Conservation (phyloP, 2,797 vertebrate genomes). For the Decapterus maruadsi region DNA sequence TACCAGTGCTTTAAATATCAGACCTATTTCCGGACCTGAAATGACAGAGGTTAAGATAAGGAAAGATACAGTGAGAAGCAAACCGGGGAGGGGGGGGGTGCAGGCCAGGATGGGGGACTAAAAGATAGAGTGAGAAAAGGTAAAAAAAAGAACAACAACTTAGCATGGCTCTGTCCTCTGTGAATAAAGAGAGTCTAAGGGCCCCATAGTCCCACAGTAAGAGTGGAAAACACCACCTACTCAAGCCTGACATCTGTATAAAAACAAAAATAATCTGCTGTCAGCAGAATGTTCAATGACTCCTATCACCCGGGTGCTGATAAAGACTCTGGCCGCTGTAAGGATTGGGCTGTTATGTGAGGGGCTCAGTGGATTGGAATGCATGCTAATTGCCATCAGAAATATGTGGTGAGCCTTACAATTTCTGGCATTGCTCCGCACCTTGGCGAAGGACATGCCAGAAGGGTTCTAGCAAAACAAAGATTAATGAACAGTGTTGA, state of each 20-base stretch:
- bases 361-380: conserved; percentile 97
- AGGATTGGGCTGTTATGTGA: conserved; percentile 88
- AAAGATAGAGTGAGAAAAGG: conserved; percentile 24
- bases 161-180: conserved; percentile 47
- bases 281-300: conserved; percentile 91
- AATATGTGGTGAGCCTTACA: conserved; percentile 85
- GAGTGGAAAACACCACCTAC: conserved; percentile 87
- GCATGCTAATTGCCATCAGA: conserved; percentile 96
- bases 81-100: conserved; percentile 4
- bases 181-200: conserved; percentile 49
- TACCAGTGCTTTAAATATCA: conserved; percentile 80
- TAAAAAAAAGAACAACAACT: conserved; percentile 21
- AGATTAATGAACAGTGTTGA: conserved; percentile 87
- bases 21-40: conserved; percentile 72
- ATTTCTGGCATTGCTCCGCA: conserved; percentile 84
- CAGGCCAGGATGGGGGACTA: not conserved
- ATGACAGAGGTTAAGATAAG: conserved; percentile 67
- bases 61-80: conserved; percentile 39
- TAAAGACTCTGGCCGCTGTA: conserved; percentile 86
- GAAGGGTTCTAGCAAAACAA: conserved; percentile 82
- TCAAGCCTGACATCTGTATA: conserved; percentile 90
- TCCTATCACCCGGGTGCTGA: conserved; percentile 88
- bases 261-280: conserved; percentile 94
- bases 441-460: conserved; percentile 85
- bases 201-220: conserved; percentile 60